Percentiles rank a stretch among this genome's conserved stretches.
Evolutionary conservation across 2,888 invertebrate species (phyloP).

Genomic region (Cremastobaeus sp.): DNA sequence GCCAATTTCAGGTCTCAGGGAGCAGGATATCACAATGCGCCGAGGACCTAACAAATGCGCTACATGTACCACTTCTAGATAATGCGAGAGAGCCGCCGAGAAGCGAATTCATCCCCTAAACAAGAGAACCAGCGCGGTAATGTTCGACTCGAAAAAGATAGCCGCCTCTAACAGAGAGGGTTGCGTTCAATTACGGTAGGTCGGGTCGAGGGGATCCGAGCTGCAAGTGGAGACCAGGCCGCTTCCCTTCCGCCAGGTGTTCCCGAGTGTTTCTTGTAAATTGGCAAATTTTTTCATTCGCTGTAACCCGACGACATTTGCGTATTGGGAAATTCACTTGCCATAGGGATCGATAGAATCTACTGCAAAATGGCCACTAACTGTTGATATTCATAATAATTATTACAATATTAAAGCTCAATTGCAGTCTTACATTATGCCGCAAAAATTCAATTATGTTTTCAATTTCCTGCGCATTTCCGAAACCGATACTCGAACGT

Average conservation of each 20-base stretch:
- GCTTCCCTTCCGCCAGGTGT: slow-evolving; percentile 4
- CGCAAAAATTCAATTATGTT: too few species aligned
- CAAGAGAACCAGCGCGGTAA: slow-evolving; percentile 63
- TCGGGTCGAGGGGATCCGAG: slow-evolving; percentile 6
- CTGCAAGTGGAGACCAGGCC: background rate
- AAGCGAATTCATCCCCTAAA: slow-evolving; percentile 65
- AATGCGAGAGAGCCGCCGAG: slow-evolving; percentile 50
- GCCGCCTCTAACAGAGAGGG: slow-evolving; percentile 70
- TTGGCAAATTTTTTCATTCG: too few species aligned
- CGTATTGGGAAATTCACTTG: too few species aligned
- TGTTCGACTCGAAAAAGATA: slow-evolving; percentile 66
- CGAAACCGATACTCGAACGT: too few species aligned
- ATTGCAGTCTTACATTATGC: too few species aligned
- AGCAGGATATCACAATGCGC: slow-evolving; percentile 65
- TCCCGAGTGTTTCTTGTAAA: slow-evolving; percentile 32
- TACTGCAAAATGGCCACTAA: too few species aligned
- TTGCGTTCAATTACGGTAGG: slow-evolving; percentile 71
- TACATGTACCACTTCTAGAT: slow-evolving; percentile 69
- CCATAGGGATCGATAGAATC: too few species aligned
- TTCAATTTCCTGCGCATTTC: too few species aligned
- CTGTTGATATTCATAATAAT: too few species aligned
- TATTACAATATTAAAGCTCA: too few species aligned
- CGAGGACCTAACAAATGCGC: slow-evolving; percentile 71
- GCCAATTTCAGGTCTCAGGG: slow-evolving; percentile 66
- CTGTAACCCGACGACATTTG: too few species aligned